Percentiles rank a stretch among this genome's conserved stretches.
These are phyloP conservation scores for Sphyrna mokarran DNA, from an alignment of 2,113 vertebrate species.

Conservation along the genomic window DNA sequence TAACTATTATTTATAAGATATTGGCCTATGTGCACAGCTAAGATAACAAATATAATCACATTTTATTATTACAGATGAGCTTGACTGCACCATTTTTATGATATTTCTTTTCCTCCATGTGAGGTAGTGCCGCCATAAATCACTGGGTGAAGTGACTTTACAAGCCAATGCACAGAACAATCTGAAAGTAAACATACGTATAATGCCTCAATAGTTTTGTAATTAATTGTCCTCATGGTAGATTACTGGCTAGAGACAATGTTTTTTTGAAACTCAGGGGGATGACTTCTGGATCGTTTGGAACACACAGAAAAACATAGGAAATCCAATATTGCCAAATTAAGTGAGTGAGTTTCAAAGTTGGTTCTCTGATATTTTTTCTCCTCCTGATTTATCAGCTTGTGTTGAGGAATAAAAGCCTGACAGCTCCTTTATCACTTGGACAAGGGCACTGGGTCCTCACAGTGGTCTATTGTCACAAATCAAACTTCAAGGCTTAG, in stretches of 20 bases:
- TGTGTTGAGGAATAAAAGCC: neutral
- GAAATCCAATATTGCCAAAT: constrained; percentile 20
- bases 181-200: neutral
- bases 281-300: neutral
- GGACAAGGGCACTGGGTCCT: neutral
- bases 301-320: neutral
- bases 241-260: neutral
- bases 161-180: neutral
- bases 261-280: neutral
- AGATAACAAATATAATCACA: neutral
- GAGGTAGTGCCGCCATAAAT: neutral
- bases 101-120: neutral
- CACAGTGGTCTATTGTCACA: constrained; percentile 26
- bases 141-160: neutral
- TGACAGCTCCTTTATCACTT: constrained; percentile 34
- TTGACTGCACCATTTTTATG: neutral
- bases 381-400: neutral
- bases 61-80: neutral
- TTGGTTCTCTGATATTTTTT: neutral
- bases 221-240: neutral
- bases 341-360: neutral
- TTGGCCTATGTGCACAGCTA: neutral
- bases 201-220: neutral
- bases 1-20: neutral
- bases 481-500: constrained; percentile 29